phyloP scores from a whole-genome alignment of 2,797 vertebrate genomes.

The Clarias platycephalus region DNA sequence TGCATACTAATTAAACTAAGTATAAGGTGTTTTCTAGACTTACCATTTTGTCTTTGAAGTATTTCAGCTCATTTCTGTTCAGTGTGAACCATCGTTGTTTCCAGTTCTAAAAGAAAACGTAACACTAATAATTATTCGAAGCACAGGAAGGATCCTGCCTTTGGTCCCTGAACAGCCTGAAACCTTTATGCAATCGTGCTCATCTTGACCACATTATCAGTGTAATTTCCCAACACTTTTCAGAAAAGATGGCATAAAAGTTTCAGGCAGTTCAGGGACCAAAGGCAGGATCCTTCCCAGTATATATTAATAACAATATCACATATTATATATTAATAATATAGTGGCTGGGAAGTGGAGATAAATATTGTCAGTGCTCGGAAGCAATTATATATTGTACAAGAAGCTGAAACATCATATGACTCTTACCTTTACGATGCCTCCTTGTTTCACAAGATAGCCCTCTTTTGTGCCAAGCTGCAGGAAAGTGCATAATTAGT shows the following conservation, averaged over 20 bases:
- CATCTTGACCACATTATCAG: background rate
- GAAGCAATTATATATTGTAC: background rate
- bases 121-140: background rate
- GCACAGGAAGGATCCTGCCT: too few species aligned
- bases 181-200: background rate
- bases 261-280: background rate
- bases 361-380: background rate
- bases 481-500: slow-evolving; percentile 47
- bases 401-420: background rate
- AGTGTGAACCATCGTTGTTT: slow-evolving; percentile 97
- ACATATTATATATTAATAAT: background rate
- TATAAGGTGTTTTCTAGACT: slow-evolving; percentile 58
- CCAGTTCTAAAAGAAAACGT: slow-evolving; percentile 80
- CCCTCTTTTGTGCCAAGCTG: slow-evolving; percentile 97
- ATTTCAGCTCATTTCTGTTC: slow-evolving; percentile 90
- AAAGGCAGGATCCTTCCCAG: too few species aligned
- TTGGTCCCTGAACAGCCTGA: too few species aligned
- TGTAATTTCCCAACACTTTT: background rate
- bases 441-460: slow-evolving; percentile 93
- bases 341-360: background rate
- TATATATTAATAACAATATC: background rate
- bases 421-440: slow-evolving; percentile 83
- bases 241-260: background rate
- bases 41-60: slow-evolving; percentile 95
- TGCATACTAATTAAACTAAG: background rate